phyloP scores from a whole-genome alignment of 2,888 invertebrate species.

The Ceraclea dissimilis region DNA sequence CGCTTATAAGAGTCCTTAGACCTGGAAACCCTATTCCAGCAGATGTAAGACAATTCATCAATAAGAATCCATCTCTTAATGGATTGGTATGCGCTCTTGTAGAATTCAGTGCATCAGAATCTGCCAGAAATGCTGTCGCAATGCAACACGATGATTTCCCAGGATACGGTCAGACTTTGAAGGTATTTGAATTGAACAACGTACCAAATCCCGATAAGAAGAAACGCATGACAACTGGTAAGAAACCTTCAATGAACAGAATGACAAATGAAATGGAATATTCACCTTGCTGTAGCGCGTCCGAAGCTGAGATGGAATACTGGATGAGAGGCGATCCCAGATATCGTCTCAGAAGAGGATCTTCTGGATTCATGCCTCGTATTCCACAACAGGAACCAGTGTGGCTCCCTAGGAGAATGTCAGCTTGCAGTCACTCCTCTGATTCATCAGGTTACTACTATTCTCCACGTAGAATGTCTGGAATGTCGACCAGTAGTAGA shows the following conservation, averaged over 20 bases:
- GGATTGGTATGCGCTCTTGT: constrained; percentile 83
- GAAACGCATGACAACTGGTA: constrained; percentile 50
- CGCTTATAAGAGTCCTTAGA: constrained; percentile 75
- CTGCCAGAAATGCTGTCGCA: constrained; percentile 74
- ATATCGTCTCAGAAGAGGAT: constrained; percentile 36
- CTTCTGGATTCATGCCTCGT: constrained; percentile 38
- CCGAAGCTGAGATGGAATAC: constrained; percentile 45
- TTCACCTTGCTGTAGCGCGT: constrained; percentile 47
- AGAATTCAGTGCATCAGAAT: constrained; percentile 82
- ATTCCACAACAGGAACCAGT: constrained; percentile 52
- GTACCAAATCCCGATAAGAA: constrained; percentile 68
- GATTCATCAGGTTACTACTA: constrained; percentile 52
- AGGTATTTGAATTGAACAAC: constrained; percentile 69
- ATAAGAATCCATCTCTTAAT: constrained; percentile 82
- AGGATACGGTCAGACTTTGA: constrained; percentile 48
- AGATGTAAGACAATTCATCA: constrained; percentile 84
- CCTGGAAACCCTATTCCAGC: constrained; percentile 88
- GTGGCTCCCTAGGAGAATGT: constrained; percentile 56
- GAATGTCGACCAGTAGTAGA: constrained; percentile 46
- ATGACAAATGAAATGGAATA: constrained; percentile 57
- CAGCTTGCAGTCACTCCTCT: constrained; percentile 55
- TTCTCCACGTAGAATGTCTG: constrained; percentile 49
- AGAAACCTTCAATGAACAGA: constrained; percentile 52
- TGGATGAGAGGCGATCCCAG: constrained; percentile 38
- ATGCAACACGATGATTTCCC: constrained; percentile 52